A percentile compares a stretch with the other conserved stretches of the same genome.
phyloP scores from a whole-genome alignment of 2,113 vertebrate species.

The Syngnathus floridae region DNA sequence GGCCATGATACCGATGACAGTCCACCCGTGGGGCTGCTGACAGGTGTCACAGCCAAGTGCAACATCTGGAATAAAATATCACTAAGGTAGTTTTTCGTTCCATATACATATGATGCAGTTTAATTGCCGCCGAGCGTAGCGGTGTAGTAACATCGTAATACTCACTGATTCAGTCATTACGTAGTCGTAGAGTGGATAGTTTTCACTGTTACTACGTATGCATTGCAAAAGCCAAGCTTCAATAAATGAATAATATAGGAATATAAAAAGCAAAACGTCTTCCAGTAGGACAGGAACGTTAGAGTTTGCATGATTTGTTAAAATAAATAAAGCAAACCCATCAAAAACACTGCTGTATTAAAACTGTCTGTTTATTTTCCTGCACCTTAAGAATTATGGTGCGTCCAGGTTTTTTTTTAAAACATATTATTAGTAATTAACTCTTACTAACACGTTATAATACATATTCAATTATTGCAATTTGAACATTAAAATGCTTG shows the following conservation, averaged over 20 bases:
- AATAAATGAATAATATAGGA: neutral
- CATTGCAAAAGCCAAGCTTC: neutral
- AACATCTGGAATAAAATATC: neutral
- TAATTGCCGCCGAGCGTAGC: neutral
- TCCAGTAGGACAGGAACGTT: neutral
- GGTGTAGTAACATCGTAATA: neutral
- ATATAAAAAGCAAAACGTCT: neutral
- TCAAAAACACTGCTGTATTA: neutral
- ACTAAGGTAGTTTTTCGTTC: neutral
- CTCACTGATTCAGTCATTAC: neutral
- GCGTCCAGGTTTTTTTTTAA: too few relatives aligned
- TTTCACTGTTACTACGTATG: neutral
- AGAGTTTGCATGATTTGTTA: neutral
- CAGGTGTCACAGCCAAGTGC: constrained; percentile 57
- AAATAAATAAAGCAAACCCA: neutral
- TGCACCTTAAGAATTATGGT: neutral
- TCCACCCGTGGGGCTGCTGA: constrained; percentile 52
- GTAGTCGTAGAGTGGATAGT: neutral
- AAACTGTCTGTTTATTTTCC: neutral
- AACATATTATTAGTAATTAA: neutral
- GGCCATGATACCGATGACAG: constrained; percentile 55
- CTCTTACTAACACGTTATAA: neutral
- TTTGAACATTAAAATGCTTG: neutral
- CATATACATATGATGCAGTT: neutral
- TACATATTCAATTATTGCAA: neutral